Percentiles rank a stretch among this genome's conserved stretches.
Evolutionary conservation across 2,888 invertebrate species (phyloP).

Genomic region (Eupithecia subumbrata): DNA sequence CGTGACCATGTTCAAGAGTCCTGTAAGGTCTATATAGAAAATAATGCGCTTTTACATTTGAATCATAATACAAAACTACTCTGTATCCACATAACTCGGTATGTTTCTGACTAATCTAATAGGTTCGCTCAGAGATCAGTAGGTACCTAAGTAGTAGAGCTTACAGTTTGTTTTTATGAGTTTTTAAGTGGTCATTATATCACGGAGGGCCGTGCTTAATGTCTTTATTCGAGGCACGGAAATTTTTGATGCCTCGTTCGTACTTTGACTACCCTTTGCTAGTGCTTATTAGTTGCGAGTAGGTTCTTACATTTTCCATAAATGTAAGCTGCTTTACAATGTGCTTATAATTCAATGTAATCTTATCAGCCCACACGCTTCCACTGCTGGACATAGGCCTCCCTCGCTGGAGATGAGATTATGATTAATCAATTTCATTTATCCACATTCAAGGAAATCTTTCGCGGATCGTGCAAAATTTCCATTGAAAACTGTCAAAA

Average conservation of each 20-base stretch:
- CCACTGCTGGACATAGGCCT: background rate
- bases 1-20: too few relatives aligned
- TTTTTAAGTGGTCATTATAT: slow-evolving; percentile 79
- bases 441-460: background rate
- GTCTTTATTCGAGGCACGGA: slow-evolving; percentile 63
- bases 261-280: slow-evolving; percentile 17
- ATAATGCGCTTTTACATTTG: too few relatives aligned
- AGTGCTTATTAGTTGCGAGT: background rate
- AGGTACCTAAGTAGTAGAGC: slow-evolving; percentile 53
- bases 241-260: slow-evolving; percentile 57
- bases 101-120: slow-evolving; percentile 36
- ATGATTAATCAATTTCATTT: background rate
- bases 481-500: background rate
- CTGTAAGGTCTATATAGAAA: too few relatives aligned
- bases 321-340: background rate
- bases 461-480: background rate
- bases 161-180: slow-evolving; percentile 73
- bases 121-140: slow-evolving; percentile 54
- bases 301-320: background rate
- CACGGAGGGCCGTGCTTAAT: slow-evolving; percentile 68
- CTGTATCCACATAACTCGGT: background rate
- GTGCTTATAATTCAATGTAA: background rate
- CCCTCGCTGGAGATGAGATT: background rate
- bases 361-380: background rate
- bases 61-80: background rate